Evolutionary conservation across 1,140 invertebrate genomes (phyloP), one percentile per base, ranked within the genome.

Genomic region (Ceratitis capitata): DNA sequence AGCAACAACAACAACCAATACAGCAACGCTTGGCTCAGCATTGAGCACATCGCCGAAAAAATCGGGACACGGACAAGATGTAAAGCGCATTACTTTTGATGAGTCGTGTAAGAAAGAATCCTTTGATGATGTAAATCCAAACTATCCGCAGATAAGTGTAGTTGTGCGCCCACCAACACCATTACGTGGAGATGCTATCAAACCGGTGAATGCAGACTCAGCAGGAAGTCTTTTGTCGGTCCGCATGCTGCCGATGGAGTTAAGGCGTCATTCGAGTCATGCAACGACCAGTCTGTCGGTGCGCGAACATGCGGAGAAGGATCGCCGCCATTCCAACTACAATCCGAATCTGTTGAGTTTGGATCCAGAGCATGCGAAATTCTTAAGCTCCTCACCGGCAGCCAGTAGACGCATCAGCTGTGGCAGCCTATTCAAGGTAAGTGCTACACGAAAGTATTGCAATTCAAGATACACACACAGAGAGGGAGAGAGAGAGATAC

Each of bases 321-420:
- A 92, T 87, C 90, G 93, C 42, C 89, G 93, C 2, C 93, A 93
- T 86, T 94, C 93, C 5, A 93, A 93, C 85, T 88, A 88, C 23
- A 95, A 94, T 89, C 94, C 94, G 29, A 94, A 94, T 87, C 91
- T 94, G 16, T 88, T 95, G 45, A 92, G 93, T 39, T 93, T 94
- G 82, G 94, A 94, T 88, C 93, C 93, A 14, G 93, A 94, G 87
- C 94, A 94, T 86, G 92, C 92, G 12, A 92, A 93, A 49, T 94
- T 94, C 87, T 89, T 94, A 16, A 94, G 93, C 86, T 93, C 94
- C 87, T 96, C 95, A 10, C 95, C 95, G 9, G 95, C 96, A 82
- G 96, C 95, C 23, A 96, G 95, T 47, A 93, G 96, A 87, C 93
- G 96, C 84, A 96, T 96, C 89, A 96, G 95, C 78, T 96, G 95